Conservation (phyloP, 2,888 invertebrate species). For the Agriotes lineatus region DNA sequence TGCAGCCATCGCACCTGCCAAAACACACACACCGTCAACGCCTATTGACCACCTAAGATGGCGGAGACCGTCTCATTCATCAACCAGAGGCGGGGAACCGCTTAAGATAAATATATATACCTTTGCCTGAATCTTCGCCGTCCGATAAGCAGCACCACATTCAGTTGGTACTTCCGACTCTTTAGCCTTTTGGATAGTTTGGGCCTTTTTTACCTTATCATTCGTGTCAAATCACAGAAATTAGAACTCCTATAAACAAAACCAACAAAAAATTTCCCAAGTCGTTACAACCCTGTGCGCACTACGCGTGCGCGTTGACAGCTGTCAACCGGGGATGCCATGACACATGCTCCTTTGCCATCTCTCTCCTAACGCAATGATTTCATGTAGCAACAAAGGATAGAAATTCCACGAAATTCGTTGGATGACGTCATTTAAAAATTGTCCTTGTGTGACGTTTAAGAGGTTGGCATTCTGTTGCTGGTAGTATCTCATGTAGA, state of each 20-base stretch:
- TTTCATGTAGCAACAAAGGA: neutral
- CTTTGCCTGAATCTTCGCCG: conserved; percentile 64
- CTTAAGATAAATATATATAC: conserved; percentile 43
- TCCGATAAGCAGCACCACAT: conserved; percentile 64
- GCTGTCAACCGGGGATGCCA: neutral
- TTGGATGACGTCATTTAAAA: neutral
- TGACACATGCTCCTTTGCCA: neutral
- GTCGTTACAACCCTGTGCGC: conserved; percentile 36
- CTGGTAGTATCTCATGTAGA: too few species aligned
- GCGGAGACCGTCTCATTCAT: conserved; percentile 62
- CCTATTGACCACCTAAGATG: conserved; percentile 77
- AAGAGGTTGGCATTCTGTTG: too few species aligned
- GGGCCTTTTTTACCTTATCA: conserved; percentile 7
- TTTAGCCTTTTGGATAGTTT: neutral
- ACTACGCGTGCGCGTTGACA: conserved; percentile 46
- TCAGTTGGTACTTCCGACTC: conserved; percentile 51
- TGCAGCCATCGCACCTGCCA: conserved; percentile 88
- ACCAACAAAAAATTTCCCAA: conserved; percentile 39
- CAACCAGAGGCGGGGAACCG: conserved; percentile 34
- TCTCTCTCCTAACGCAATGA: neutral
- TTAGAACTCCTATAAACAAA: conserved; percentile 39
- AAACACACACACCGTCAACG: conserved; percentile 73
- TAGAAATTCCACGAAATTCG: neutral
- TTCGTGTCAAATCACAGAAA: conserved; percentile 19
- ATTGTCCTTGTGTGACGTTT: neutral